Conservation (phyloP, 1,140 invertebrate genomes). For the Lysiphlebus fabarum region DNA sequence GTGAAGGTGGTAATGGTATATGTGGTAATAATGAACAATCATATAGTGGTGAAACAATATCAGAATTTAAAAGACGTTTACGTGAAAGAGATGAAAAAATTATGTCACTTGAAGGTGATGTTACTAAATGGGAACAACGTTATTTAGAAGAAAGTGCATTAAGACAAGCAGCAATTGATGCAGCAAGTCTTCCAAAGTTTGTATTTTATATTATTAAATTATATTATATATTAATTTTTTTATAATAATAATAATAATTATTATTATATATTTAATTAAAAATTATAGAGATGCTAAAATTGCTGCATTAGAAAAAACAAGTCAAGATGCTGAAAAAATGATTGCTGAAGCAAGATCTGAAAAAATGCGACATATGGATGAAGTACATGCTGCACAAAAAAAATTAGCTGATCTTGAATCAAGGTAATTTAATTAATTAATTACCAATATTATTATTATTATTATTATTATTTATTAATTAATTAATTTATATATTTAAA, state of each 20-base stretch:
- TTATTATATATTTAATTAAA: conserved; percentile 13
- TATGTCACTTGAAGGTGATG: conserved; percentile 77
- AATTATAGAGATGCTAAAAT: conserved; percentile 75
- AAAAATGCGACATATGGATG: conserved; percentile 83
- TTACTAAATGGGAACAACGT: conserved; percentile 83
- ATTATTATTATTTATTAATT: no score
- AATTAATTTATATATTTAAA: conserved; percentile 28
- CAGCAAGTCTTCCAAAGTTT: conserved; percentile 80
- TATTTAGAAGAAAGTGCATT: conserved; percentile 82
- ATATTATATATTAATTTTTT: conserved; percentile 15
- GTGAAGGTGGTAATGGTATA: conserved; percentile 56
- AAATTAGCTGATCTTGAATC: conserved; percentile 80
- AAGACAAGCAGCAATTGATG: conserved; percentile 79
- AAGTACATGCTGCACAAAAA: conserved; percentile 79
- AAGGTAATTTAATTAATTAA: conserved; percentile 59
- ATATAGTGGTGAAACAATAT: conserved; percentile 58
- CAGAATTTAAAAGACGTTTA: conserved; percentile 65
- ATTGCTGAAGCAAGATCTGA: conserved; percentile 82
- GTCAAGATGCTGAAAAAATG: conserved; percentile 80
- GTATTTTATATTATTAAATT: conserved; percentile 29
- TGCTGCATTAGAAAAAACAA: conserved; percentile 79
- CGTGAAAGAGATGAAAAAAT: conserved; percentile 78
- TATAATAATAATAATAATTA: conserved; percentile 11
- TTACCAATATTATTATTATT: no score
- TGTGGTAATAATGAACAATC: conserved; percentile 42